Evolutionary conservation across 1,140 invertebrate genomes (phyloP), one percentile per base, ranked within the genome.

Genomic region (Drosophila leontia): DNA sequence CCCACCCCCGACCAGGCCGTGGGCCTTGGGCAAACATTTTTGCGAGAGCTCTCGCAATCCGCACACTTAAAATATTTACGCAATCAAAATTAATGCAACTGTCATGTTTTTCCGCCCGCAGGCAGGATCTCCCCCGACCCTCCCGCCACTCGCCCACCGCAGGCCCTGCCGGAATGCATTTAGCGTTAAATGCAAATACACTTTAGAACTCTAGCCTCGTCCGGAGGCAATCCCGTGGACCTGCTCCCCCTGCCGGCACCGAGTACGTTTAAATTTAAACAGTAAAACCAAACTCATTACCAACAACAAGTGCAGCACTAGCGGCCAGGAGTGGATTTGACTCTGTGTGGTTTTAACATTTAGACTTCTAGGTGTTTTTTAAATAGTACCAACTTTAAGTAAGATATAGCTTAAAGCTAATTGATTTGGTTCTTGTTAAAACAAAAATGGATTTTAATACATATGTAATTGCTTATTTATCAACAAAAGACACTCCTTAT

Each of bases 21-120:
- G 37, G 63, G 55, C 48, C 29, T 45, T 69, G 42, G 48, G 63
- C 78, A 81, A 90, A 85, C 75, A 85, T 81, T 90, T 90, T 79
- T 78, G 64, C 50, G 37, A 72, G 64, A 74, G 69, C 61, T 47
- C 58, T 71, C 70, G 47, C 64, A 85, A 67, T 90, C 75, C 75
- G 71, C 78, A 84, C 80, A 84, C 81, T 90, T 90, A 79, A 90
- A 90, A 90, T 85, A 85, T 90, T 85, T 84, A 70, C 75, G 86
- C 81, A 90, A 90, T 90, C 86, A 91, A 80, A 90, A 90, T 90
- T 90, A 90, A 90, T 90, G 85, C 85, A 90, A 90, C 85, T 90
- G 85, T 90, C 85, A 91, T 90, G 85, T 90, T 83, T 80, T 65
- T 62, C 45, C 56, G 48, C 56, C 26, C 62, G 47, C 61, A 56